Evolutionary conservation across 2,888 invertebrate species (phyloP).

Genomic region (Scaeva pyrastri): DNA sequence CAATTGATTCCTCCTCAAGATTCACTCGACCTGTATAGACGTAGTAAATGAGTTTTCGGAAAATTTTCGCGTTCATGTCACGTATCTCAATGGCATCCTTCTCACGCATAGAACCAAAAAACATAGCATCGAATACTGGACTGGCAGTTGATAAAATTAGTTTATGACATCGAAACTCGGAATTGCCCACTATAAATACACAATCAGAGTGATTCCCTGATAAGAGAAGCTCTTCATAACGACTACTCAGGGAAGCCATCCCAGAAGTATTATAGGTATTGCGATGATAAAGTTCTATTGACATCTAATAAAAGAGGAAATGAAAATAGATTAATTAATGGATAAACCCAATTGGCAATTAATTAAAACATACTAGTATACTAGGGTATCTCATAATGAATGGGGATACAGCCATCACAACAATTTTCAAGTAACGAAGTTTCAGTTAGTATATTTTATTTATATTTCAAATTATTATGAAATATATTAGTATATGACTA

Average conservation of each 20-base stretch:
- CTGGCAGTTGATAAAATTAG: conserved; percentile 92
- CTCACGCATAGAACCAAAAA: conserved; percentile 87
- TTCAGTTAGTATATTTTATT: no score
- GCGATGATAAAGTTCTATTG: conserved; percentile 56
- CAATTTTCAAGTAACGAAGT: not conserved
- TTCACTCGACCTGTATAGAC: conserved; percentile 81
- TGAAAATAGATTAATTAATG: not conserved
- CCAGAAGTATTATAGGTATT: conserved; percentile 57
- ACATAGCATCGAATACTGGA: conserved; percentile 95
- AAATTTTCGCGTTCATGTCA: conserved; percentile 83
- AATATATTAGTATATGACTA: no score
- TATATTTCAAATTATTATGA: no score
- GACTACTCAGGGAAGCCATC: conserved; percentile 77
- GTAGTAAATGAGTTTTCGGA: conserved; percentile 82
- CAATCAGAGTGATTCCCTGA: conserved; percentile 82
- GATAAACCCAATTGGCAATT: not conserved
- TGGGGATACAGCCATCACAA: no score
- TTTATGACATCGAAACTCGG: conserved; percentile 90
- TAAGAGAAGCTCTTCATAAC: conserved; percentile 81
- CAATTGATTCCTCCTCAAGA: conserved; percentile 79
- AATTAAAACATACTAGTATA: not conserved
- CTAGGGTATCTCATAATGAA: no score
- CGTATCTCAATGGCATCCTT: conserved; percentile 83
- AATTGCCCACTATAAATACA: conserved; percentile 81
- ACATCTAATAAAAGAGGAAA: conserved; percentile 68